phyloP scores from a whole-genome alignment of 2,888 invertebrate genomes.

The Ptilodon capucinus region DNA sequence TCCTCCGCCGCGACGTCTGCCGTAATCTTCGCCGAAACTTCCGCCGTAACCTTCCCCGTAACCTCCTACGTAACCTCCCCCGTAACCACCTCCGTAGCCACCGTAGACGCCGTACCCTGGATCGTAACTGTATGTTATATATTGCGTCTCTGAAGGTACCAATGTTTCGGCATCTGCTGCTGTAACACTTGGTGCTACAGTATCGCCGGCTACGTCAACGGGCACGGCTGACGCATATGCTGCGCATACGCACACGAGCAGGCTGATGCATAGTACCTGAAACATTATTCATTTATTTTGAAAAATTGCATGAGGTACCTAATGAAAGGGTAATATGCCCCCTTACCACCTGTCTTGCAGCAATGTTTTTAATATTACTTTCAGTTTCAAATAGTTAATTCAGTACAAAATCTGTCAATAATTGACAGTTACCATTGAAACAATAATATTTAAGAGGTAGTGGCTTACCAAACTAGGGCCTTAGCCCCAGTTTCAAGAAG shows the following conservation, averaged over 20 bases:
- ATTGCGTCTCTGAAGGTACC: conserved; percentile 23
- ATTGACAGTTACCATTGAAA: too few species aligned
- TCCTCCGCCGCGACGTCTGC: conserved; percentile 13
- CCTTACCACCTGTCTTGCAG: too few species aligned
- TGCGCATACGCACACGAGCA: conserved; percentile 50
- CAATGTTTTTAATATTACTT: too few species aligned
- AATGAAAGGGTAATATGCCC: too few species aligned
- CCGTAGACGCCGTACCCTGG: conserved; percentile 7
- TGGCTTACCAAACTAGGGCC: too few species aligned
- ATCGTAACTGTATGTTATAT: not conserved
- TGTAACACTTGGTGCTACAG: not conserved
- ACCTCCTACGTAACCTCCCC: conserved; percentile 12
- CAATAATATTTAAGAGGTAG: too few species aligned
- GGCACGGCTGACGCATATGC: conserved; percentile 52
- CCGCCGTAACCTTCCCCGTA: conserved; percentile 12
- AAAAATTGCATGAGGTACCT: not conserved
- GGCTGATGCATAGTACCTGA: conserved; percentile 47
- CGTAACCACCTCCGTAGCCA: conserved; percentile 6
- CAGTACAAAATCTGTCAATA: too few species aligned
- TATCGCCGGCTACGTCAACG: conserved; percentile 33
- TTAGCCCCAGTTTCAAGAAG: too few species aligned
- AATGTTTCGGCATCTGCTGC: conserved; percentile 9
- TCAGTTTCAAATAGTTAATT: too few species aligned
- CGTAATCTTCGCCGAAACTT: conserved; percentile 11
- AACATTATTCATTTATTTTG: conserved; percentile 1